A percentile compares a stretch with the other conserved stretches of the same genome.
Conservation (phyloP, 2,113 vertebrate species). For the Mus pahari region DNA sequence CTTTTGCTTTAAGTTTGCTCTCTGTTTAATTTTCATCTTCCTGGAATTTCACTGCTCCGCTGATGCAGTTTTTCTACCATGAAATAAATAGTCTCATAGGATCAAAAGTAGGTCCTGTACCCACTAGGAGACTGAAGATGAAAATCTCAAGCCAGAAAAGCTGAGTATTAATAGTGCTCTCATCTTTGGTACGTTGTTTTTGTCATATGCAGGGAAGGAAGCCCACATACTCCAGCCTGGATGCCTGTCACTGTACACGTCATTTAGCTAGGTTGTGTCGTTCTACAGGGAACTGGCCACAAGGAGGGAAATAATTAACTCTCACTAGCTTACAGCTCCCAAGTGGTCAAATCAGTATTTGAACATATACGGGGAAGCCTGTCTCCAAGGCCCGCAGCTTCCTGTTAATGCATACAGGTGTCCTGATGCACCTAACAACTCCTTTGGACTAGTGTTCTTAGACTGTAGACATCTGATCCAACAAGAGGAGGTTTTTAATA, state of each 20-base stretch:
- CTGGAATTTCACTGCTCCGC: not conserved
- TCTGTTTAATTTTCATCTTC: slow-evolving; percentile 1
- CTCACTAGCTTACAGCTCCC: not conserved
- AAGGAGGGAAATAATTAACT: not conserved
- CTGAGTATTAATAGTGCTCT: slow-evolving; percentile 22
- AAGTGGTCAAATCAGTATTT: not conserved
- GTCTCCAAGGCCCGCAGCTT: not conserved
- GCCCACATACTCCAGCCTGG: not conserved
- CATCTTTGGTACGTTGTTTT: not conserved
- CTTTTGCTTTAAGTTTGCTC: slow-evolving; percentile 11
- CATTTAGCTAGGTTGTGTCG: not conserved
- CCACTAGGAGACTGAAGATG: not conserved
- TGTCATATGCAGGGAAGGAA: slow-evolving; percentile 1
- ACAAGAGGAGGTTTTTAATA: slow-evolving; percentile 33
- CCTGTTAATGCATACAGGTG: not conserved
- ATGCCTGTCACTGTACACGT: not conserved
- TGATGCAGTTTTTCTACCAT: slow-evolving; percentile 25
- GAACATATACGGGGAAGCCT: not conserved
- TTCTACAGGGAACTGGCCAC: not conserved
- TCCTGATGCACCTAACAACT: not conserved
- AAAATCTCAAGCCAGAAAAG: slow-evolving; percentile 36
- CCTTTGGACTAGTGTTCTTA: slow-evolving; percentile 21
- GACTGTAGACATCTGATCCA: not conserved
- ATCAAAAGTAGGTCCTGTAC: not conserved
- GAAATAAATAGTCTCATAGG: slow-evolving; percentile 4